Evolutionary conservation across 2,113 vertebrate genomes (phyloP), one percentile per base, ranked within the genome.

Genomic region (Nansenia antarctica): DNA sequence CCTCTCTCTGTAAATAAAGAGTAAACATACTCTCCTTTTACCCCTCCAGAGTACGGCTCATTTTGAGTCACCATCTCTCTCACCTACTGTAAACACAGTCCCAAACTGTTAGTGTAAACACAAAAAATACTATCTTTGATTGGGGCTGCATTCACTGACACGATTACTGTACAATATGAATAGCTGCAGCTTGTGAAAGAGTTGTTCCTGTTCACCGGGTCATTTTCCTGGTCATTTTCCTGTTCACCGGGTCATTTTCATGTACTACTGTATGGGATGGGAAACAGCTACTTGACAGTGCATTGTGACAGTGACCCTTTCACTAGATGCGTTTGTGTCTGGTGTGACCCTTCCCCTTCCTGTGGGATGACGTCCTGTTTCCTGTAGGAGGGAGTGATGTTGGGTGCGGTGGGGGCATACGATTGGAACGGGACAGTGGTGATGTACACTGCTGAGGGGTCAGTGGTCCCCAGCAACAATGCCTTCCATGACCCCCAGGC

Each of bases 361-460:
- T 68, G 7, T 62, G 55, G 55, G 60, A 70, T 72, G 65, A 68
- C 53, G 32, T 32, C 27, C 34, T 18, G 34, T 65, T 79, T 83
- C 61, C 72, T 70, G 52, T 34, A 99, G 98, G 94, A 95, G 0
- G 95, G 93, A 73, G 52, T 98, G 75, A 92, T 99, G 91, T 93
- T 99, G 34, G 98, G 98, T 77, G 98, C 98, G 5, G 97, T 99
- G 55, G 98, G 98, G 65, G 97, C 98, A 0, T 98, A 95, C 70
- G 95, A 99, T 65, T 99, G 98, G 97, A 98, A 98, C 3, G 98
- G 98, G 64, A 99, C 96, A 0, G 95, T 99, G 11, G 80, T 99
- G 12, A 96, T 96, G 95, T 88, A 94, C 20, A 92, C 90, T 0
- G 82, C 82, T 0, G 76, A 69, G 47, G 68, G 34, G 29, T 75